These are phyloP conservation scores for Daphoenositta chrysoptera DNA, from an alignment of 2,113 vertebrate species.

Conservation along the genomic window DNA sequence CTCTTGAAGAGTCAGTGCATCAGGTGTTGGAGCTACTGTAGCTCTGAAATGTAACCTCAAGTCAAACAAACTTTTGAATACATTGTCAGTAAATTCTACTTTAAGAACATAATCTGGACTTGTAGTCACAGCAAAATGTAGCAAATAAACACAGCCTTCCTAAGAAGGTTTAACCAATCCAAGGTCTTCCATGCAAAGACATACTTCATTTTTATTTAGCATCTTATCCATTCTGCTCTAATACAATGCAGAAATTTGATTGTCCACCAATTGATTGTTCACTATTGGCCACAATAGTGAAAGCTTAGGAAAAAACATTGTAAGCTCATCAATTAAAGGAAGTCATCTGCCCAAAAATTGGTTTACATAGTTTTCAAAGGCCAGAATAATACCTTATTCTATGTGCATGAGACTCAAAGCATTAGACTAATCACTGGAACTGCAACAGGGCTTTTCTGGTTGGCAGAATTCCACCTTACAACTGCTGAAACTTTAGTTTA, in stretches of 20 bases:
- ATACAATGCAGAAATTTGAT: background rate
- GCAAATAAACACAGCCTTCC: background rate
- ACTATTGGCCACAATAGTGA: background rate
- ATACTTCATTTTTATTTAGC: background rate
- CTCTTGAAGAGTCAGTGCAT: background rate
- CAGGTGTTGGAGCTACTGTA: background rate
- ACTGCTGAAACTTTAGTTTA: background rate
- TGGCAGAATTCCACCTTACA: background rate
- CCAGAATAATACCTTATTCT: background rate
- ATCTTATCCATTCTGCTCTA: background rate
- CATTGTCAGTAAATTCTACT: background rate
- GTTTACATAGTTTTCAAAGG: background rate
- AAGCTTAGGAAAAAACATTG: background rate
- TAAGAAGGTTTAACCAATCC: background rate
- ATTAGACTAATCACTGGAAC: background rate
- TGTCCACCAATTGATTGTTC: no score
- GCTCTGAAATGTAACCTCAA: background rate
- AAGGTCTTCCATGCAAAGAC: background rate
- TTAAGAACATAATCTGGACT: background rate
- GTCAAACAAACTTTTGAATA: background rate
- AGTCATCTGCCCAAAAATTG: background rate
- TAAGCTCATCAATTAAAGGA: background rate
- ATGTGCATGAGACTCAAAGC: fast-evolving
- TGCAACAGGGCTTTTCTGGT: background rate
- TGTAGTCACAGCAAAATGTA: background rate